Conservation (phyloP, 2,113 vertebrate genomes). For the Elaphurus davidianus region DNA sequence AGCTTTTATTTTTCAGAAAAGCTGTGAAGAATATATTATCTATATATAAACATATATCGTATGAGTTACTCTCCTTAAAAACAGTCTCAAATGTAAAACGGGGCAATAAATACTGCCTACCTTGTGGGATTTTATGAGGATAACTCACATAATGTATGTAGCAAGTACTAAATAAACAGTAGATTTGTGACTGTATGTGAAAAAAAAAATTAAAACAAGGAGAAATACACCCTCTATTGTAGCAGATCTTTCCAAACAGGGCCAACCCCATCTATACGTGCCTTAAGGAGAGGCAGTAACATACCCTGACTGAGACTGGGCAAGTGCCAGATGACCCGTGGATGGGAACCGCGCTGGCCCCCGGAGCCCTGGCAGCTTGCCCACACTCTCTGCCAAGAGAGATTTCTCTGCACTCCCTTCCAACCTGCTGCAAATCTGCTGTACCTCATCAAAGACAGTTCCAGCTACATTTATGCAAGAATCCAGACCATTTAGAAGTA, state of each 20-base stretch:
- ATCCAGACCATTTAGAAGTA: slow-evolving; percentile 9
- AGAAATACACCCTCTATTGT: not conserved
- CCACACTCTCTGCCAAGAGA: not conserved
- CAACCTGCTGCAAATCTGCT: not conserved
- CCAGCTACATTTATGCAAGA: not conserved
- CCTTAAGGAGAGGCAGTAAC: not conserved
- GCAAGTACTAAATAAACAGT: not conserved
- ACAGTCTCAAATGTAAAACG: not conserved
- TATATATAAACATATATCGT: not conserved
- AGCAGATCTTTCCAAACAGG: not conserved
- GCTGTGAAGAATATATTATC: not conserved
- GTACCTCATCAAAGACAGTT: not conserved
- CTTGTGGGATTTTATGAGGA: not conserved
- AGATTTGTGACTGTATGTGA: not conserved
- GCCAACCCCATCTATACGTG: too few relatives aligned
- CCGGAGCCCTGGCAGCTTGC: not conserved
- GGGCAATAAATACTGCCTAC: not conserved
- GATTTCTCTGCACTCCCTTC: not conserved
- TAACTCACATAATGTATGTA: not conserved
- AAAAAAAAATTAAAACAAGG: not conserved
- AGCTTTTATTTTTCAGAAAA: slow-evolving; percentile 44
- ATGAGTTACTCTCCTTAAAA: not conserved
- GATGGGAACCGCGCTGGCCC: not conserved
- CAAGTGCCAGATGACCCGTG: not conserved
- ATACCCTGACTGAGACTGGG: not conserved